A percentile compares a stretch with the other conserved stretches of the same genome.
Conservation (phyloP, 1,140 invertebrate genomes). For the Neodiprion virginianus region DNA sequence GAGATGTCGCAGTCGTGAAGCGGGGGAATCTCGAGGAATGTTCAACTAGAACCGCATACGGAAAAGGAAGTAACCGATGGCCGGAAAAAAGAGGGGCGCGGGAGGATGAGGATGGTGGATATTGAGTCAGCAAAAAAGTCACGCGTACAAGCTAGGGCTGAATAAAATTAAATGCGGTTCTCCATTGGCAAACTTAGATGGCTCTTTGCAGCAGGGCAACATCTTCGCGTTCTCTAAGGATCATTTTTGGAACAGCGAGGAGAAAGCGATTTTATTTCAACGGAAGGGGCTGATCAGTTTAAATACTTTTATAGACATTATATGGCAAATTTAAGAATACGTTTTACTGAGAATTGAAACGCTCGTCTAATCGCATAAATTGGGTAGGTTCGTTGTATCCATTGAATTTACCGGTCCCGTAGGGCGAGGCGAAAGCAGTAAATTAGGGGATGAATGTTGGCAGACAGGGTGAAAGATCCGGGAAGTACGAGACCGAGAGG, state of each 20-base stretch:
- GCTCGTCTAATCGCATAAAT: too few species aligned
- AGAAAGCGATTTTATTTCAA: too few species aligned
- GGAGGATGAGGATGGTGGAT: neutral
- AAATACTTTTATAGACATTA: too few species aligned
- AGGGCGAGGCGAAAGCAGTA: too few species aligned
- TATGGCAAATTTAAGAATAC: too few species aligned
- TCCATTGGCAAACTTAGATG: neutral
- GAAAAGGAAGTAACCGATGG: conserved; percentile 29
- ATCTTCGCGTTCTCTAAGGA: conserved; percentile 7
- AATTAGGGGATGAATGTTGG: conserved; percentile 27
- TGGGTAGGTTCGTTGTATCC: too few species aligned
- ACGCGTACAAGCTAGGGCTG: neutral
- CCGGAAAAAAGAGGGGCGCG: neutral
- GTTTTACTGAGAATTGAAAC: too few species aligned
- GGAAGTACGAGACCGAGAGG: conserved; percentile 29
- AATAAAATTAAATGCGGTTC: neutral
- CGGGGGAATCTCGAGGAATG: conserved; percentile 39
- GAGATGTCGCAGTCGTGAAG: neutral
- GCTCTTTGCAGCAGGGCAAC: conserved; percentile 1
- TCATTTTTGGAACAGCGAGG: conserved; percentile 24
- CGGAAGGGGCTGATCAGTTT: too few species aligned
- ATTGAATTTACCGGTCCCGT: too few species aligned
- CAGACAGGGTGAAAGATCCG: conserved; percentile 34
- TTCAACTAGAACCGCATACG: conserved; percentile 32
- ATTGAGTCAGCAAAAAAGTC: neutral